Conservation (phyloP, 2,888 invertebrate genomes). For the Cephus rjabovi region DNA sequence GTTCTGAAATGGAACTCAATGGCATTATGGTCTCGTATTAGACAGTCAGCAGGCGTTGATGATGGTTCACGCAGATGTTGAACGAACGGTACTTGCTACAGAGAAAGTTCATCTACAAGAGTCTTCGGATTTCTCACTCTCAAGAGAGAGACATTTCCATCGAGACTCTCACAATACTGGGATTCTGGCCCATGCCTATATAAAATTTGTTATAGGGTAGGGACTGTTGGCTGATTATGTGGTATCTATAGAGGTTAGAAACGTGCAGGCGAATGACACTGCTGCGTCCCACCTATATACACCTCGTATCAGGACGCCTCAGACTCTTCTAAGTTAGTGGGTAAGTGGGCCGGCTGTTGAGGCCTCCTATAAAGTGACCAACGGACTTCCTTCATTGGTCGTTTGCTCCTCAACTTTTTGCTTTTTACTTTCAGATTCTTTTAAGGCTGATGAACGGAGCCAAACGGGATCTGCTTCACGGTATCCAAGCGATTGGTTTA, state of each 20-base stretch:
- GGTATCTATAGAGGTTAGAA: neutral
- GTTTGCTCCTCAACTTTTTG: slow-evolving; percentile 6
- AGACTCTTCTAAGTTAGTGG: slow-evolving; percentile 53
- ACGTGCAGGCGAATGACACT: neutral
- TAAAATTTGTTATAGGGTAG: neutral
- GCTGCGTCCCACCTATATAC: neutral
- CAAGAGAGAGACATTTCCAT: neutral
- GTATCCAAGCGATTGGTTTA: slow-evolving; percentile 8
- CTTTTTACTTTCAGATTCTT: slow-evolving; percentile 25
- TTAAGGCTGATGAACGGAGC: neutral
- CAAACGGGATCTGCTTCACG: slow-evolving; percentile 28
- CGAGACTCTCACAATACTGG: neutral
- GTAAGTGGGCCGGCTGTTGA: slow-evolving; percentile 60
- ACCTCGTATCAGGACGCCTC: neutral
- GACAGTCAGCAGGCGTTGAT: neutral
- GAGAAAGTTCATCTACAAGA: slow-evolving; percentile 54
- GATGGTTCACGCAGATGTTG: slow-evolving; percentile 34
- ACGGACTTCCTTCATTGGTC: neutral
- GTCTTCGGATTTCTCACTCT: neutral
- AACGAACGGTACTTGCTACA: slow-evolving; percentile 60
- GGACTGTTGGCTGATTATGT: neutral
- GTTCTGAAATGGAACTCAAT: neutral
- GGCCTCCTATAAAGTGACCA: neutral
- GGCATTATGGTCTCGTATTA: neutral
- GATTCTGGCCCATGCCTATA: neutral